Evolutionary conservation across 2,113 vertebrate genomes (phyloP).

Genomic region (Gavialis gangeticus): DNA sequence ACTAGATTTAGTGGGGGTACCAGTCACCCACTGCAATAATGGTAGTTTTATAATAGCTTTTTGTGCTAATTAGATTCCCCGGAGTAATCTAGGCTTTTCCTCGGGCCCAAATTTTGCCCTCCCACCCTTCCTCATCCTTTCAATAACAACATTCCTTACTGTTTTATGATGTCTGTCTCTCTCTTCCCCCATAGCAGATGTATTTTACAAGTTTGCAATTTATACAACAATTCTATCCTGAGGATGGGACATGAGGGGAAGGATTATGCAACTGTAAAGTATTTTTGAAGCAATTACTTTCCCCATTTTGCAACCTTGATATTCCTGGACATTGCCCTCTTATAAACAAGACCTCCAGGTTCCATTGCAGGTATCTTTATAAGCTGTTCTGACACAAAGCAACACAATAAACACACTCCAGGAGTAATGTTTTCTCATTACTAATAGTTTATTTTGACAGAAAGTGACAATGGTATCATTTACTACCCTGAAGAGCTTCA

Average conservation of each 20-base stretch:
- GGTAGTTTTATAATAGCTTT: not conserved
- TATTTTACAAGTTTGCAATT: not conserved
- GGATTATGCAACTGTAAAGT: not conserved
- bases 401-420: not conserved
- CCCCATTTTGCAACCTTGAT: not conserved
- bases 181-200: not conserved
- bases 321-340: not conserved
- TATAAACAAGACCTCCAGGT: not conserved
- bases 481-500: not conserved
- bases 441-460: not conserved
- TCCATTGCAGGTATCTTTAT: not conserved
- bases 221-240: not conserved
- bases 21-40: not conserved
- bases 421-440: rapidly evolving
- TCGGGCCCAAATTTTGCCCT: not conserved
- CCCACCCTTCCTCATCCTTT: not conserved
- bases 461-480: not conserved
- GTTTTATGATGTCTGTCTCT: not conserved
- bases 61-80: not conserved
- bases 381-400: not conserved
- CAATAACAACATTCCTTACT: not conserved
- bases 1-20: slow-evolving; percentile 26
- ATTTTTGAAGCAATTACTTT: not conserved
- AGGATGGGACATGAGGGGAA: not conserved
- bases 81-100: not conserved